phyloP scores from a whole-genome alignment of 1,140 invertebrate species.

The Temnothorax nylanderi region DNA sequence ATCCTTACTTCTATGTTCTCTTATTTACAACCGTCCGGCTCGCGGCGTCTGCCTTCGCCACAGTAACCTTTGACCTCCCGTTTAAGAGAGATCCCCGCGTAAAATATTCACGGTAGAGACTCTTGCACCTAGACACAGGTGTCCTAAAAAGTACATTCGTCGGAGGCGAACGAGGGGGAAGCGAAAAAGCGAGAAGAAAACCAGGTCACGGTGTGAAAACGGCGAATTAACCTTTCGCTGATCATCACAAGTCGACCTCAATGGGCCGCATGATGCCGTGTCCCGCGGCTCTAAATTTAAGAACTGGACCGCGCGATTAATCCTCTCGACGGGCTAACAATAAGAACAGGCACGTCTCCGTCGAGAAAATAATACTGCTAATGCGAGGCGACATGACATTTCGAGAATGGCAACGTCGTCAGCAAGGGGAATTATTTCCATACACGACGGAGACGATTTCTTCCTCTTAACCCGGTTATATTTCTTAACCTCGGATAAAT shows the following conservation, averaged over 20 bases:
- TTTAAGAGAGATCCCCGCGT: conserved; percentile 30
- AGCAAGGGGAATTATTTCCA: conserved; percentile 36
- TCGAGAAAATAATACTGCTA: conserved; percentile 4
- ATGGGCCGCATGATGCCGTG: background rate
- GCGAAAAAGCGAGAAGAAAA: conserved; percentile 25
- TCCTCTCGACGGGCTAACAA: conserved; percentile 26
- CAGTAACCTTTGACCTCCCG: conserved; percentile 31
- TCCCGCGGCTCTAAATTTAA: conserved; percentile 50
- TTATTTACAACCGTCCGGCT: conserved; percentile 25
- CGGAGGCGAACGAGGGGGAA: background rate
- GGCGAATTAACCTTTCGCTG: conserved; percentile 50
- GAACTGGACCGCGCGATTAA: conserved; percentile 39
- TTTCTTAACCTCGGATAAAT: conserved; percentile 44
- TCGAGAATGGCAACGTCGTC: conserved; percentile 41
- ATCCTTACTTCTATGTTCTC: conserved; percentile 18
- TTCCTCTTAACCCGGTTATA: conserved; percentile 47
- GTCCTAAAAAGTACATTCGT: conserved; percentile 48
- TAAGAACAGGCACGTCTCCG: conserved; percentile 8
- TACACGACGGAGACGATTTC: background rate
- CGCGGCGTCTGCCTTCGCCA: background rate
- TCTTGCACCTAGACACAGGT: conserved; percentile 35
- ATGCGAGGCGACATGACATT: conserved; percentile 32
- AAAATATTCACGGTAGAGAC: conserved; percentile 49
- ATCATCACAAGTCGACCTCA: background rate
- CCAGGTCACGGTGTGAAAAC: conserved; percentile 53